Evolutionary conservation across 2,113 vertebrate species (phyloP), one percentile per base, ranked within the genome.

Genomic region (Bos taurus): DNA sequence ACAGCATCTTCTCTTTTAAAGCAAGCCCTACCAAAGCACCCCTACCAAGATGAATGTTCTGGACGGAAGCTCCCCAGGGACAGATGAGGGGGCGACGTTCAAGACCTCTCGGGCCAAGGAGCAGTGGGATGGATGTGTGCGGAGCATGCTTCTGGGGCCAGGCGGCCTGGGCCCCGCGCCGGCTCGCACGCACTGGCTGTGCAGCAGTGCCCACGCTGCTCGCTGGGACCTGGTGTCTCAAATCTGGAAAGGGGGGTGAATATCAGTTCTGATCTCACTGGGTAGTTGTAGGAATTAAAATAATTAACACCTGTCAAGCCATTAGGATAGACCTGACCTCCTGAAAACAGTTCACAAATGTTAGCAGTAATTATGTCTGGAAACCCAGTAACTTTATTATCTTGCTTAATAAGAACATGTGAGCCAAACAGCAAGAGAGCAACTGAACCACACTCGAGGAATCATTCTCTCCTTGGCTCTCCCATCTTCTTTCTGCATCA

Each of bases 51-150:
- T 4, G 30, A 33, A 78, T 16, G 3, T 48, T 77, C 59, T 60
- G 43, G 54, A 52, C 1, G 4, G 36, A 11, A 26, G 36, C 50
- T 46, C 80, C 46, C 77, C 13, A 80, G 77, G 28, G 78, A 93
- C 26, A 62, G 36, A 40, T 17, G 54, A 56, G 23, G 14, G 17
- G 82, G 71, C 14, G 13, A 6, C 17, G 10, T 12, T 28, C 59
- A 54, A 71, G 46, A 30, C 30, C 15, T 11, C 36, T 8, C 11
- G 15, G 54, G 36, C 17, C 60, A 88, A 50, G 71, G 30, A 16
- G 40, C 0, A 1, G 13, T 0, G 12, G 50, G n/a, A 13, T 15
- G n/a, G 26, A 21, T 5, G 1, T 11, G 12, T 28, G 8, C 26
- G 8, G 26, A 83, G 26, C 7, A 15, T 2, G 52, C 1, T 7